Percentiles rank a stretch among this genome's conserved stretches.
These are phyloP conservation scores for Azemiops feae DNA, from an alignment of 2,113 vertebrate species.

Conservation along the genomic window DNA sequence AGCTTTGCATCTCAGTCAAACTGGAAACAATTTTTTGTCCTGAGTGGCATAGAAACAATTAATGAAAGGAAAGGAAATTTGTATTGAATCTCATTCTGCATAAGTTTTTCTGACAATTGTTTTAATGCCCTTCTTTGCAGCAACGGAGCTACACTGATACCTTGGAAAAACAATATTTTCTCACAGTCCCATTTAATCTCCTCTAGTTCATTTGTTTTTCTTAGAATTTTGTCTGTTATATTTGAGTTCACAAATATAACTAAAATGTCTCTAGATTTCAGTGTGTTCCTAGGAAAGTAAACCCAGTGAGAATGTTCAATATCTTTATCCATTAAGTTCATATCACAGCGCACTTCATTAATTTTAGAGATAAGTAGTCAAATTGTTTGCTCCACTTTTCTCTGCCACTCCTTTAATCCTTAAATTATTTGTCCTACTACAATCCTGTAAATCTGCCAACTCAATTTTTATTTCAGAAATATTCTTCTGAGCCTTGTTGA, in stretches of 20 bases:
- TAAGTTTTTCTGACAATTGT: background rate
- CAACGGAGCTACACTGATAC: background rate
- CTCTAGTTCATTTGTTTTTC: background rate
- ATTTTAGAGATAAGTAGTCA: background rate
- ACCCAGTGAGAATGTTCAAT: background rate
- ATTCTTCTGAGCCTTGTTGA: background rate
- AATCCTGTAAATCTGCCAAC: background rate
- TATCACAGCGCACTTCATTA: background rate
- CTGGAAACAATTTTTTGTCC: background rate
- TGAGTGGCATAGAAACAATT: background rate
- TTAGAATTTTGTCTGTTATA: background rate
- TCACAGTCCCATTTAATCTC: background rate
- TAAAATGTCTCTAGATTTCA: background rate
- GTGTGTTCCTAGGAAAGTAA: background rate
- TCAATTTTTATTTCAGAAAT: background rate
- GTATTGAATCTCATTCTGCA: background rate
- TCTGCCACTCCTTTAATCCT: background rate
- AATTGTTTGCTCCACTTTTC: background rate
- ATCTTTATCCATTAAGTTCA: background rate
- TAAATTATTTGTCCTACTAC: background rate
- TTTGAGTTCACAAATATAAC: background rate
- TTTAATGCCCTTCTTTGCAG: background rate
- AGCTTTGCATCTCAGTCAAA: background rate
- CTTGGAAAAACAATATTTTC: background rate
- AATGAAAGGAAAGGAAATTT: background rate